Evolutionary conservation across 1,140 invertebrate genomes (phyloP).

Genomic region (Himalopsyche phryganea): DNA sequence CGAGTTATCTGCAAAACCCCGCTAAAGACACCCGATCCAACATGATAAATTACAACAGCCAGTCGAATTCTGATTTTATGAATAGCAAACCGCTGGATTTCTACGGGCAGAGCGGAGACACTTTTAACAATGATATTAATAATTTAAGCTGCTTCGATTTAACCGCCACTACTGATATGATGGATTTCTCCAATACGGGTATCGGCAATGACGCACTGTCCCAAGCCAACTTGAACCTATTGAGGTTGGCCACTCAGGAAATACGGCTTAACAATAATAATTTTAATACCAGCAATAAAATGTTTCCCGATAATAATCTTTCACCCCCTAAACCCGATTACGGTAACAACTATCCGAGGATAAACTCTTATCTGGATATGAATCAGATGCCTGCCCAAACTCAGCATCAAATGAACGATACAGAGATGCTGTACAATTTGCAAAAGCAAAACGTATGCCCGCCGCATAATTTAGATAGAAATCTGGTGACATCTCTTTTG

Average conservation of each 20-base stretch:
- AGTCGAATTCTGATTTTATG: neutral
- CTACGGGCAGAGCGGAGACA: conserved; percentile 6
- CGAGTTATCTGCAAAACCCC: neutral
- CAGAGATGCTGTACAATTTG: neutral
- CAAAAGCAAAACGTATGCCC: conserved; percentile 2
- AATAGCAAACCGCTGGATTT: conserved; percentile 9
- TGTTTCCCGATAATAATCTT: conserved; percentile 4
- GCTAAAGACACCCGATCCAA: neutral
- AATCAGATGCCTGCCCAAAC: conserved; percentile 4
- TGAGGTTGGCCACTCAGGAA: conserved; percentile 48
- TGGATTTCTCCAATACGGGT: no score
- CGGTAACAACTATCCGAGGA: neutral
- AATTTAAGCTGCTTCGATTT: conserved; percentile 13
- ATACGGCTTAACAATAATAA: conserved; percentile 37
- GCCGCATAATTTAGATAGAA: conserved; percentile 7
- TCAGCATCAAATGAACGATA: conserved; percentile 12
- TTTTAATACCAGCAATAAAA: conserved; percentile 13
- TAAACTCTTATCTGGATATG: conserved; percentile 4
- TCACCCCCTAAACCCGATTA: conserved; percentile 7
- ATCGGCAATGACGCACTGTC: conserved; percentile 39
- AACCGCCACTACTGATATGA: neutral
- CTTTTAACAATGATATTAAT: conserved; percentile 12
- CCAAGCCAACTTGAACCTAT: conserved; percentile 46
- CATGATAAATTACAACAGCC: neutral
- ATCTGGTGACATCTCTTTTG: conserved; percentile 20